Conservation (phyloP, 1,140 invertebrate species). For the Penaeus indicus region DNA sequence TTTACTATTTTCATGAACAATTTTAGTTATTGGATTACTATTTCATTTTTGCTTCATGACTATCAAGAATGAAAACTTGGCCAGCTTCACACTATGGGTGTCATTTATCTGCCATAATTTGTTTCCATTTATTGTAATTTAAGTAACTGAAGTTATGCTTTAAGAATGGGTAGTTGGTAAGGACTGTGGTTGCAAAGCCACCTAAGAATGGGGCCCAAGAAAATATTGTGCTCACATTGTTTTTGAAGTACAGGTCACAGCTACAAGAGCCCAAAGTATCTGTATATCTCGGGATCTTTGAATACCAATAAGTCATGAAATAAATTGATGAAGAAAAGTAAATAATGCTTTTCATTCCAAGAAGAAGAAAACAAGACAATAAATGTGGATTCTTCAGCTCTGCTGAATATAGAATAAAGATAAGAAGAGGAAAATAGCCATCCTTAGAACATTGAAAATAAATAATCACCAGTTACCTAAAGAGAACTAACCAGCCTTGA, state of each 20-base stretch:
- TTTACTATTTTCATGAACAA: too few species aligned
- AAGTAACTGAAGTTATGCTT: conserved; percentile 61
- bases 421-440: conserved; percentile 14
- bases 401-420: background rate
- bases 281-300: conserved; percentile 62
- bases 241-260: conserved; percentile 61
- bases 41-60: too few species aligned
- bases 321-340: conserved; percentile 63
- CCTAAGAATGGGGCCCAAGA: conserved; percentile 53
- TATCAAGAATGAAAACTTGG: conserved; percentile 3
- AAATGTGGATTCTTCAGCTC: conserved; percentile 43
- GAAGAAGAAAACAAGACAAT: conserved; percentile 37
- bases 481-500: conserved; percentile 54
- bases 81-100: conserved; percentile 46
- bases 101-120: conserved; percentile 30
- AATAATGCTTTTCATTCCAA: conserved; percentile 62
- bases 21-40: background rate
- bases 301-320: conserved; percentile 53
- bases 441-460: conserved; percentile 11
- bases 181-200: conserved; percentile 55
- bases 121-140: conserved; percentile 59
- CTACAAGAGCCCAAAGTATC: conserved; percentile 62
- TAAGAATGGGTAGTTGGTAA: conserved; percentile 57
- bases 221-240: conserved; percentile 43
- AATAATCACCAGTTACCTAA: conserved; percentile 37